Evolutionary conservation across 2,113 vertebrate species (phyloP).

Genomic region (Heloderma charlesbogerti): DNA sequence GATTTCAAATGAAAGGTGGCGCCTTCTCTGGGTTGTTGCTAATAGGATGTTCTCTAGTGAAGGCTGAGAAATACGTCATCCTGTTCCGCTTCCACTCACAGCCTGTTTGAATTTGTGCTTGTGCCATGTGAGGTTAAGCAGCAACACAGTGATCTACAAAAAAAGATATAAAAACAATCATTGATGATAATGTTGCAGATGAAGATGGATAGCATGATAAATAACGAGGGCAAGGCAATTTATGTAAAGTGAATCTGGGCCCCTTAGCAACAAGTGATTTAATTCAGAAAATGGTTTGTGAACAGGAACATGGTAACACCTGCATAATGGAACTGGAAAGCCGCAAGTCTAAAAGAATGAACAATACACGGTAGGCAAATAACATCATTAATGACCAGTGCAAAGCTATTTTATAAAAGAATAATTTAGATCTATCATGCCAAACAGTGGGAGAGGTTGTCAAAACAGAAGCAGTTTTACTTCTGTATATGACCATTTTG

Average conservation of each 20-base stretch:
- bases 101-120: conserved; percentile 40
- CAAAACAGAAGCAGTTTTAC: background rate
- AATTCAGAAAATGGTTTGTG: background rate
- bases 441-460: background rate
- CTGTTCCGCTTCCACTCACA: conserved; percentile 26
- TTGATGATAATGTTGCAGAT: conserved; percentile 10
- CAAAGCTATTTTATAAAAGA: background rate
- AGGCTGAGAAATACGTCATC: background rate
- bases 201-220: conserved; percentile 20
- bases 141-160: background rate
- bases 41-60: conserved; percentile 7
- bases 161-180: conserved; percentile 7
- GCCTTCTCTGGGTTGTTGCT: conserved; percentile 18
- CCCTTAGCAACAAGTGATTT: background rate
- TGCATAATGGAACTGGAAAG: background rate
- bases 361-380: background rate
- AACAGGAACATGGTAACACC: background rate
- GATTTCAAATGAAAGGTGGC: conserved; percentile 24
- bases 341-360: background rate
- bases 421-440: background rate
- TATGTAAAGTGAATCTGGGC: background rate
- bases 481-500: background rate
- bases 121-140: conserved; percentile 44
- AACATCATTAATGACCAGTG: background rate
- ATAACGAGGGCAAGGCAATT: conserved; percentile 19